Evolutionary conservation across 2,888 invertebrate genomes (phyloP).

Genomic region (Drosophila anomalata): DNA sequence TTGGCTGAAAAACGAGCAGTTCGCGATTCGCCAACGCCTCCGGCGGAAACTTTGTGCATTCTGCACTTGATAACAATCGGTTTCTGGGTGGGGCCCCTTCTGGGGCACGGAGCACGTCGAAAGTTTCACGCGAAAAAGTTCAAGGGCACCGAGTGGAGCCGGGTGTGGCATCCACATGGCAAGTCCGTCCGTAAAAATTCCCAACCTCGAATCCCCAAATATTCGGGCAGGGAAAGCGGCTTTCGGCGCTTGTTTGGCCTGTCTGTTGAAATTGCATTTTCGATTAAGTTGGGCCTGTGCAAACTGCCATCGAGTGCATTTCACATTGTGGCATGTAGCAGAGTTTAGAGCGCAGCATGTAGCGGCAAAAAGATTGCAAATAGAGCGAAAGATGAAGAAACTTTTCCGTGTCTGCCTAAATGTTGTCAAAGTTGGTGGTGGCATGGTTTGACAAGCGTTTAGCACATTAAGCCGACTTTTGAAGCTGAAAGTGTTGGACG

Average conservation of each 20-base stretch:
- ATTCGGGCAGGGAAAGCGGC: constrained; percentile 15
- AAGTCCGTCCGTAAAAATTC: not conserved
- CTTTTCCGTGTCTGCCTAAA: constrained; percentile 33
- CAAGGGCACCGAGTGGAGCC: constrained; percentile 57
- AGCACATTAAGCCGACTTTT: constrained; percentile 35
- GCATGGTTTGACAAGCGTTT: constrained; percentile 36
- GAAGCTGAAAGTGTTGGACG: not conserved
- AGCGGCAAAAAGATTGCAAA: constrained; percentile 1
- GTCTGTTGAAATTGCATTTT: constrained; percentile 66
- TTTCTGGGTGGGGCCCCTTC: constrained; percentile 15
- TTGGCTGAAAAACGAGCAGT: constrained; percentile 61
- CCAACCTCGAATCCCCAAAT: constrained; percentile 10
- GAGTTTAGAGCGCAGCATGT: constrained; percentile 3
- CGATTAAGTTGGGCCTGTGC: constrained; percentile 65
- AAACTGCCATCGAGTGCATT: constrained; percentile 59
- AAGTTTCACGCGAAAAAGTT: constrained; percentile 61
- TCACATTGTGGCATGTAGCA: constrained; percentile 52
- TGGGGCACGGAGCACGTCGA: constrained; percentile 14
- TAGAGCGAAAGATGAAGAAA: constrained; percentile 22
- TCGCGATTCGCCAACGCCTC: constrained; percentile 22
- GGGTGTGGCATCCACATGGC: constrained; percentile 22
- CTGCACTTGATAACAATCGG: constrained; percentile 74
- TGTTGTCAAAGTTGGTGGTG: constrained; percentile 47
- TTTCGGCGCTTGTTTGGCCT: constrained; percentile 54
- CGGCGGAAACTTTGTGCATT: constrained; percentile 60